These are phyloP conservation scores for Pagrus major DNA, from an alignment of 2,113 vertebrate genomes.

Conservation along the genomic window DNA sequence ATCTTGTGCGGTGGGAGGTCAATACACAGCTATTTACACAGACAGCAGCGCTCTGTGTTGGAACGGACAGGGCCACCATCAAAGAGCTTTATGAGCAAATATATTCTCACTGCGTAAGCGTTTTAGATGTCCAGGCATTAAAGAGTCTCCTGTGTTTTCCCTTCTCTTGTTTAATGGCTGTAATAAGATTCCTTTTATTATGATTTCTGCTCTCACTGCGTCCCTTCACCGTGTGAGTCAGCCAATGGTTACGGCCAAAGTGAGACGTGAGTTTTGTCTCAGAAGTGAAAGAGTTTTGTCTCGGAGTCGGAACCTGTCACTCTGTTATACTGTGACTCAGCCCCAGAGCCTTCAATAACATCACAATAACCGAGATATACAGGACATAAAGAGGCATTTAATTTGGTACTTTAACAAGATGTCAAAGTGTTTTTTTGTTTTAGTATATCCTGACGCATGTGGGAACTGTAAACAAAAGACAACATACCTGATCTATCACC, in stretches of 20 bases:
- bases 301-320: background rate
- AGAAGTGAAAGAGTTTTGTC: conserved; percentile 13
- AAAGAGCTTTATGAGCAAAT: conserved; percentile 82
- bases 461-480: background rate
- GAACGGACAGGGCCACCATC: conserved; percentile 80
- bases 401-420: background rate
- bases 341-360: background rate
- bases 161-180: conserved; percentile 77
- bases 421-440: background rate
- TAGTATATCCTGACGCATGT: background rate
- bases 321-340: conserved; percentile 13
- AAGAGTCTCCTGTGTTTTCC: conserved; percentile 71
- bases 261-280: conserved; percentile 41
- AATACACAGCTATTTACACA: conserved; percentile 78
- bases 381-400: background rate
- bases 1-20: conserved; percentile 71
- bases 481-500: background rate
- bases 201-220: conserved; percentile 64
- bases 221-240: conserved; percentile 38
- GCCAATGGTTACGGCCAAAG: conserved; percentile 15
- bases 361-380: background rate
- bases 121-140: conserved; percentile 72
- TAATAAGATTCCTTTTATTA: conserved; percentile 78
- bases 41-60: conserved; percentile 66
- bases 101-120: conserved; percentile 76